A percentile compares a stretch with the other conserved stretches of the same genome.
Evolutionary conservation across 1,140 invertebrate species (phyloP).

Genomic region (Panulirus ornatus): DNA sequence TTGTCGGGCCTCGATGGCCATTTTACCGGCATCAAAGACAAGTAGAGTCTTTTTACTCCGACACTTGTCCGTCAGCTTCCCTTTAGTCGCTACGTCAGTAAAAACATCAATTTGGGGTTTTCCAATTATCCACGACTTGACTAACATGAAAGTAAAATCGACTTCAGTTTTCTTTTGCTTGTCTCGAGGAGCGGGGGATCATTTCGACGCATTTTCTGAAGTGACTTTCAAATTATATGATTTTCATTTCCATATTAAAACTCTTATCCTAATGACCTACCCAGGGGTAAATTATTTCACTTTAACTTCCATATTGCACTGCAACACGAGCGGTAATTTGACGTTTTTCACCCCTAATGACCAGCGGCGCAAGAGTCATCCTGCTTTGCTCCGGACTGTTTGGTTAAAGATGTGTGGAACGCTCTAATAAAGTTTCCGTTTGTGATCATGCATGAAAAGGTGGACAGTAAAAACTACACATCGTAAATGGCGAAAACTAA

Average conservation of each 20-base stretch:
- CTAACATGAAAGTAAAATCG: constrained; percentile 67
- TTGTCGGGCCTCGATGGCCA: constrained; percentile 47
- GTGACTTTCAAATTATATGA: constrained; percentile 72
- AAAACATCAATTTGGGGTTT: constrained; percentile 62
- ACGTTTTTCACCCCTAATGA: constrained; percentile 47
- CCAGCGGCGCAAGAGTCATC: constrained; percentile 42
- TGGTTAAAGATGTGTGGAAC: constrained; percentile 61
- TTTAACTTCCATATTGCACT: constrained; percentile 57
- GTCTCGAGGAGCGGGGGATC: constrained; percentile 50
- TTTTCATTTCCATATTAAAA: constrained; percentile 72
- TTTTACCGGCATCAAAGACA: constrained; percentile 61
- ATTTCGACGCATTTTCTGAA: constrained; percentile 64
- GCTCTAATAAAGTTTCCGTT: constrained; percentile 66
- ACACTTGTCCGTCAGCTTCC: constrained; percentile 57
- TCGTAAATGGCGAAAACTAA: constrained; percentile 55
- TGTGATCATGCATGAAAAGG: constrained; percentile 65
- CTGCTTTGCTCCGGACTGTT: constrained; percentile 27
- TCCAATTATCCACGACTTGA: constrained; percentile 67
- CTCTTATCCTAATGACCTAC: constrained; percentile 69
- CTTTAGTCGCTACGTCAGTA: constrained; percentile 61
- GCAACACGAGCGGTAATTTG: constrained; percentile 42
- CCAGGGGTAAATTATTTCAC: constrained; percentile 68
- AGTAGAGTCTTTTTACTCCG: constrained; percentile 28
- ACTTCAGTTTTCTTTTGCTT: constrained; percentile 66
- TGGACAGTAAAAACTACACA: constrained; percentile 49